phyloP scores from a whole-genome alignment of 2,888 invertebrate species.

The Lobophora halterata region DNA sequence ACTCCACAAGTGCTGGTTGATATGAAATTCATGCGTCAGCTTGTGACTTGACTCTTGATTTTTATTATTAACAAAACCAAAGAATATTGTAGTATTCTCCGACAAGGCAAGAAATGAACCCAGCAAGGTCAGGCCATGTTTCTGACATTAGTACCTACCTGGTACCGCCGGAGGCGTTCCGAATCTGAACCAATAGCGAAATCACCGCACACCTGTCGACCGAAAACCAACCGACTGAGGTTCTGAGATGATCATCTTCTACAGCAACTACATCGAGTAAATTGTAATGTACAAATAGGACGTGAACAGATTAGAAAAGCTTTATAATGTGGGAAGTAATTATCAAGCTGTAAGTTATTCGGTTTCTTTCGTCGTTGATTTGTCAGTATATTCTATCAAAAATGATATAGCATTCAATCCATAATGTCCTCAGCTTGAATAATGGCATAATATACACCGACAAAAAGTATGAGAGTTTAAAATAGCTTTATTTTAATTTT shows the following conservation, averaged over 20 bases:
- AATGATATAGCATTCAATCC: too few relatives aligned
- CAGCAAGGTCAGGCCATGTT: conserved; percentile 32
- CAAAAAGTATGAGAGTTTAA: too few relatives aligned
- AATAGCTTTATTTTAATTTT: conserved; percentile 3
- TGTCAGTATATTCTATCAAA: too few relatives aligned
- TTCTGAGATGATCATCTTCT: conserved; percentile 38
- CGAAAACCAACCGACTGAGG: conserved; percentile 35
- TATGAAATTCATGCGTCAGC: too few relatives aligned
- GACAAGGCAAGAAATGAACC: conserved; percentile 22
- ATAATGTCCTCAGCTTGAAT: too few relatives aligned
- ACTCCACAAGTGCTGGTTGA: too few relatives aligned
- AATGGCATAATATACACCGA: too few relatives aligned
- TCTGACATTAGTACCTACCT: conserved; percentile 52
- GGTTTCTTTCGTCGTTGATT: conserved; percentile 2
- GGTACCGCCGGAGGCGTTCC: conserved; percentile 39
- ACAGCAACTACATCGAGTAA: conserved; percentile 41
- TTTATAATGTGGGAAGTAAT: conserved; percentile 12
- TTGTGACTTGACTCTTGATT: too few relatives aligned
- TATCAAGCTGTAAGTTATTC: conserved; percentile 2
- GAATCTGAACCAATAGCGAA: conserved; percentile 39
- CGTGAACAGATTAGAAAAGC: conserved; percentile 23
- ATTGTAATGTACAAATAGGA: conserved; percentile 36
- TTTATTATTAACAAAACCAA: too few relatives aligned
- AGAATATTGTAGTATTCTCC: too few relatives aligned
- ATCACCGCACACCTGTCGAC: conserved; percentile 40